Percentiles rank a stretch among this genome's conserved stretches.
Conservation (phyloP, 2,113 vertebrate species). For the Alethe castanea region DNA sequence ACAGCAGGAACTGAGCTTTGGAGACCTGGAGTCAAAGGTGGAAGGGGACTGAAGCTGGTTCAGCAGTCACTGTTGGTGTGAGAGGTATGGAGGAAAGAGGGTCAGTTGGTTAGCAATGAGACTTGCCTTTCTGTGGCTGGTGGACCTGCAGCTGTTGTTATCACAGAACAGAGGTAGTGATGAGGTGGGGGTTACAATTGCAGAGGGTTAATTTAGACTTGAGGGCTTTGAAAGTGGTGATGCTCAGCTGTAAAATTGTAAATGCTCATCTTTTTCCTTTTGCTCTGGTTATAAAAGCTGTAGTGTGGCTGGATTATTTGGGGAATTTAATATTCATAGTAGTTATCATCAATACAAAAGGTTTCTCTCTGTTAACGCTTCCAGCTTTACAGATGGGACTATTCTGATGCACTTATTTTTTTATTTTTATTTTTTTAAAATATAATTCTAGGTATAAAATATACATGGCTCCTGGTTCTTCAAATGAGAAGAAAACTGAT, state of each 20-base stretch:
- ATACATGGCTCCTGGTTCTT: slow-evolving; percentile 43
- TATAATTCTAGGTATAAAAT: not conserved
- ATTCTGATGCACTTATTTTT: not conserved
- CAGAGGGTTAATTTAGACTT: not conserved
- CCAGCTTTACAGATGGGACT: not conserved
- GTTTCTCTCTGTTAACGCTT: not conserved
- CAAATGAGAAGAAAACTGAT: slow-evolving; percentile 17
- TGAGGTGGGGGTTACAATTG: not conserved
- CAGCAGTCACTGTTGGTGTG: fast-evolving
- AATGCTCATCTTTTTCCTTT: not conserved
- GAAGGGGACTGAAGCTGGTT: not conserved
- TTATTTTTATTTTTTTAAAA: too few species aligned
- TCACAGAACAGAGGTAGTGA: not conserved
- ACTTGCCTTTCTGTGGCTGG: fast-evolving
- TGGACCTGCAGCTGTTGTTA: not conserved
- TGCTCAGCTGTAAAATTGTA: not conserved
- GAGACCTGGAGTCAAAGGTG: not conserved
- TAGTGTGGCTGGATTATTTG: not conserved
- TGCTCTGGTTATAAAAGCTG: not conserved
- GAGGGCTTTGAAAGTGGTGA: not conserved
- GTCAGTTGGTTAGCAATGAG: not conserved
- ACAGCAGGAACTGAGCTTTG: not conserved
- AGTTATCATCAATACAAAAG: not conserved
- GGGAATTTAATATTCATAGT: not conserved
- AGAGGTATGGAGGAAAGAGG: not conserved